These are phyloP conservation scores for Apaloderma vittatum DNA, from an alignment of 2,113 vertebrate species.

Conservation along the genomic window DNA sequence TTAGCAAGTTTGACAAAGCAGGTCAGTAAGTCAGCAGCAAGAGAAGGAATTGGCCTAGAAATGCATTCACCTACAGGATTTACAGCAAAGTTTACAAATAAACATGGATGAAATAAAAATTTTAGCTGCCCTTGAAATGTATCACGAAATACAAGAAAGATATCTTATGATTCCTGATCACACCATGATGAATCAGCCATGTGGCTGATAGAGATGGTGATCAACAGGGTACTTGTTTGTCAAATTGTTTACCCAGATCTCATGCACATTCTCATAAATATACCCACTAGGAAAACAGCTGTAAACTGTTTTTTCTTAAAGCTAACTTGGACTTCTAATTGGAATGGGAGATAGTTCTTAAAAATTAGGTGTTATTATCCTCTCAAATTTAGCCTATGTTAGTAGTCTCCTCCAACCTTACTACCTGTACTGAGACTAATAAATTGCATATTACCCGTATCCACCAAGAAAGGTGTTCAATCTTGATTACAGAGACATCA, in stretches of 20 bases:
- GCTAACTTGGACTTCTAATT: background rate
- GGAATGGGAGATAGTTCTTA: background rate
- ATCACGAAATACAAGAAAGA: background rate
- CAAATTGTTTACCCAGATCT: background rate
- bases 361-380: background rate
- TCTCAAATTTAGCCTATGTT: background rate
- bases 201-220: background rate
- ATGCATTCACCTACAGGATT: background rate
- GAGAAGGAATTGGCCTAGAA: background rate
- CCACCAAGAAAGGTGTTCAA: background rate
- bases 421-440: background rate
- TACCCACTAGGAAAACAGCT: background rate
- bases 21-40: background rate
- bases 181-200: background rate
- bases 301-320: background rate
- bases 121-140: background rate
- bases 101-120: background rate
- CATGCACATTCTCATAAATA: background rate
- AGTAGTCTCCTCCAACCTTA: background rate
- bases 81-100: background rate
- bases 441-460: background rate
- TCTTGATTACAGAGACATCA: background rate
- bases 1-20: background rate
- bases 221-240: background rate
- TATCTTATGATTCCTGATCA: background rate